These are phyloP conservation scores for Troides aeacus DNA, from an alignment of 2,888 invertebrate genomes.

Conservation along the genomic window DNA sequence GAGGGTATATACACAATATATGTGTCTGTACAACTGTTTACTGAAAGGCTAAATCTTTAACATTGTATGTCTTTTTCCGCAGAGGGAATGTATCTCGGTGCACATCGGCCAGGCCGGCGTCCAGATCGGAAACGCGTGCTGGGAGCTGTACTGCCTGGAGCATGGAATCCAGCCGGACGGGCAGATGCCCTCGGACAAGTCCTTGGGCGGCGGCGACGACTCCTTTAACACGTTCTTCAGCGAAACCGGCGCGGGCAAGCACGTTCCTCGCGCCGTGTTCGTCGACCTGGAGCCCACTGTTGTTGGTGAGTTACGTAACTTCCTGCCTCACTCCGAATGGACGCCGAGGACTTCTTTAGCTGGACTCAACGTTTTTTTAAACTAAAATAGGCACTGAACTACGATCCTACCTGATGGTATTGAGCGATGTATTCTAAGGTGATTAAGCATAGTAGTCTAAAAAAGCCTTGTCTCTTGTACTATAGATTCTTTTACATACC, in stretches of 20 bases:
- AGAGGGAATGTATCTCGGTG: slow-evolving; percentile 93
- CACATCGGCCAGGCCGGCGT: slow-evolving; percentile 93
- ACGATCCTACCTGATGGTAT: no score
- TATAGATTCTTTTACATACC: no score
- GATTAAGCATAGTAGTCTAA: no score
- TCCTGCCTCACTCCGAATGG: no score
- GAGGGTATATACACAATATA: no score
- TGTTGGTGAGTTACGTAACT: slow-evolving; percentile 81
- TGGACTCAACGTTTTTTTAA: no score
- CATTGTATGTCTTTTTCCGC: slow-evolving; percentile 31
- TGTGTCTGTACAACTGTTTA: no score
- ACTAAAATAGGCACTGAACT: no score
- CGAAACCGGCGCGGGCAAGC: slow-evolving; percentile 88
- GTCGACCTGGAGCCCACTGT: slow-evolving; percentile 96
- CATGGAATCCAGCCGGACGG: slow-evolving; percentile 92
- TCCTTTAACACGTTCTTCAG: slow-evolving; percentile 90
- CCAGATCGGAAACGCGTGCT: slow-evolving; percentile 92
- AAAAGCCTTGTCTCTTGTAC: no score
- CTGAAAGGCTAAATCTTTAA: no score
- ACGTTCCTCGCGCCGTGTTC: slow-evolving; percentile 93
- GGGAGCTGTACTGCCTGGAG: slow-evolving; percentile 92
- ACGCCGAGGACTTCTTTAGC: no score
- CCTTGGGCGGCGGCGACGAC: slow-evolving; percentile 86
- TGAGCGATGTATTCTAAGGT: no score
- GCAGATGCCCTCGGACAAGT: slow-evolving; percentile 91